phyloP scores from a whole-genome alignment of 1,140 invertebrate genomes.

The Bombus breviceps region DNA sequence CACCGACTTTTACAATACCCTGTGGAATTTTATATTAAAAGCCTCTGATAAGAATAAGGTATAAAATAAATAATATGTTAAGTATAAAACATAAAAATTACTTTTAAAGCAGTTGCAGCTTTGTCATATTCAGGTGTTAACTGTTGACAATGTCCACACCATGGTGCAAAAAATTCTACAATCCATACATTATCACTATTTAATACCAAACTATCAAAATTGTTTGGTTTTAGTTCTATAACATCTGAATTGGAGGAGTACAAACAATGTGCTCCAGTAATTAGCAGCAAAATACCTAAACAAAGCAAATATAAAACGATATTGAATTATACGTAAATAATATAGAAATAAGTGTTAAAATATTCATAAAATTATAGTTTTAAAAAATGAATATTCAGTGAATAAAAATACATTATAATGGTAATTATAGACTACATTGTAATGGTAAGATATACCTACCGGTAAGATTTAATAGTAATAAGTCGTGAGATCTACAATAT shows the following conservation, averaged over 20 bases:
- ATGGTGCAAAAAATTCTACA: conserved; percentile 97
- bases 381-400: neutral
- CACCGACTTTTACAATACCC: conserved; percentile 97
- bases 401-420: conserved; percentile 11
- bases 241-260: conserved; percentile 93
- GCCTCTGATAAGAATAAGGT: conserved; percentile 4
- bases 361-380: conserved; percentile 3
- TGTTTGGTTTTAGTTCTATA: conserved; percentile 93
- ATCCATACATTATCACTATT: conserved; percentile 95
- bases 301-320: conserved; percentile 14
- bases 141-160: conserved; percentile 94
- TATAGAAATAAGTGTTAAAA: neutral
- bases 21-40: conserved; percentile 76
- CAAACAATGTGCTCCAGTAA: conserved; percentile 85
- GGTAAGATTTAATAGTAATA: conserved; percentile 18
- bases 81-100: conserved; percentile 71
- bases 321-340: conserved; percentile 15
- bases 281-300: conserved; percentile 56
- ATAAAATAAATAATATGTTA: conserved; percentile 10
- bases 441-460: conserved; percentile 9
- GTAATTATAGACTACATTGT: neutral
- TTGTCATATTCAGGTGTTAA: conserved; percentile 95
- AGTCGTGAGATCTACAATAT: neutral
- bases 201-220: conserved; percentile 94
- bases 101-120: conserved; percentile 93